These are phyloP conservation scores for Sebastes steindachneri DNA, from an alignment of 2,797 vertebrate species.

Conservation along the genomic window DNA sequence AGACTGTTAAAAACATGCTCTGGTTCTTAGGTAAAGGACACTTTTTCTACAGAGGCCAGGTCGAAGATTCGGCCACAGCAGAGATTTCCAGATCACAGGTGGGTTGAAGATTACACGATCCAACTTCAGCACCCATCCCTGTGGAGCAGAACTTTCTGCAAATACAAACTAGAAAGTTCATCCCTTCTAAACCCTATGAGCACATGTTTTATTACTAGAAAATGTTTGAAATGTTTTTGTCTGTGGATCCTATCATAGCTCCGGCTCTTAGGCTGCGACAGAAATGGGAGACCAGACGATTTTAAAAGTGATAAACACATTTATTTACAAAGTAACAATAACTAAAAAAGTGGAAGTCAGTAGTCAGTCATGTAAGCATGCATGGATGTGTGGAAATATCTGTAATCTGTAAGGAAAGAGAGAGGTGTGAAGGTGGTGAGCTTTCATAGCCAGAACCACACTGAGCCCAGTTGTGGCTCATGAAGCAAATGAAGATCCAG, in stretches of 20 bases:
- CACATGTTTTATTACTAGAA: neutral
- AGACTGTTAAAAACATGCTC: neutral
- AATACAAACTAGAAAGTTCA: neutral
- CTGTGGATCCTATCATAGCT: neutral
- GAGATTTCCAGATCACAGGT: conserved; percentile 88
- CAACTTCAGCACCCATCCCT: neutral
- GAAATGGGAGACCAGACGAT: too few species aligned
- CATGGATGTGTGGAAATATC: neutral
- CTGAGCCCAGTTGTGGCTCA: too few species aligned
- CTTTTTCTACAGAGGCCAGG: conserved; percentile 84
- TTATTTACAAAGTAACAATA: neutral
- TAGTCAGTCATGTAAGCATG: neutral
- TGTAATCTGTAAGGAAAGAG: neutral
- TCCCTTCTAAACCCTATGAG: too few species aligned
- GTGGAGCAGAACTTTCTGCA: neutral
- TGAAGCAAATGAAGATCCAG: too few species aligned
- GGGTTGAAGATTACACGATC: neutral
- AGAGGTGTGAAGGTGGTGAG: too few species aligned
- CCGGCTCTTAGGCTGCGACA: too few species aligned
- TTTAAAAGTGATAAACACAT: neutral
- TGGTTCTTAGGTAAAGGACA: conserved; percentile 74
- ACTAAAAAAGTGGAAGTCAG: neutral
- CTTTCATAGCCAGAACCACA: too few species aligned
- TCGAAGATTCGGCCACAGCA: conserved; percentile 85
- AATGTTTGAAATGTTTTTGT: neutral